Percentiles rank a stretch among this genome's conserved stretches.
Evolutionary conservation across 2,113 vertebrate species (phyloP).

Genomic region (Chunga burmeisteri): DNA sequence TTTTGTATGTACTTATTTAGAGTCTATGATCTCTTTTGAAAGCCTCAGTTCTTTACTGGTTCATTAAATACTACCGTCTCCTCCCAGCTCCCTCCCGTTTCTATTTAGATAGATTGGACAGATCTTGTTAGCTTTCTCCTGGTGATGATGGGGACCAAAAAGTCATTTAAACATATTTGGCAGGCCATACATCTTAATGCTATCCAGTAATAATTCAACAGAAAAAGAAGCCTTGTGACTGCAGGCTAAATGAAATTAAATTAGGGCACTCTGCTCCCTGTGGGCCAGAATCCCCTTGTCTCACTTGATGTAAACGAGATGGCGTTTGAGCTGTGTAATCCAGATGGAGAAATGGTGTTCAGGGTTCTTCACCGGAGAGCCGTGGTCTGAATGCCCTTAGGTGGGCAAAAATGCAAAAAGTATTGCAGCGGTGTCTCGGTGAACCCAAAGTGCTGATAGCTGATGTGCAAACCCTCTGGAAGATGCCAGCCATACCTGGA

Average conservation of each 20-base stretch:
- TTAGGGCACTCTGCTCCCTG: neutral
- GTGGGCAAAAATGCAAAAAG: neutral
- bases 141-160: slow-evolving; percentile 2
- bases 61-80: neutral
- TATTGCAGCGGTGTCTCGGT: neutral
- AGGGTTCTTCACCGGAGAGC: neutral
- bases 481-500: neutral
- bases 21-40: neutral
- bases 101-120: neutral
- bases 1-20: neutral
- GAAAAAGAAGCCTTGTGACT: neutral
- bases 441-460: neutral
- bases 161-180: slow-evolving; percentile 41
- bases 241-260: slow-evolving; percentile 13
- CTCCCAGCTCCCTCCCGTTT: slow-evolving; percentile 18
- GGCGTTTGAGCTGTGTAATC: neutral
- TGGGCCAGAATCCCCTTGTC: neutral
- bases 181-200: slow-evolving; percentile 39
- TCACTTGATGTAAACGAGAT: neutral
- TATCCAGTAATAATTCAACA: neutral
- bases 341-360: neutral
- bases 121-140: neutral
- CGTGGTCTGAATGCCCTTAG: neutral
- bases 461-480: neutral
- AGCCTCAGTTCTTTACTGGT: neutral